Evolutionary conservation across 2,888 invertebrate genomes (phyloP).

Genomic region (Patella ulyssiponensis): DNA sequence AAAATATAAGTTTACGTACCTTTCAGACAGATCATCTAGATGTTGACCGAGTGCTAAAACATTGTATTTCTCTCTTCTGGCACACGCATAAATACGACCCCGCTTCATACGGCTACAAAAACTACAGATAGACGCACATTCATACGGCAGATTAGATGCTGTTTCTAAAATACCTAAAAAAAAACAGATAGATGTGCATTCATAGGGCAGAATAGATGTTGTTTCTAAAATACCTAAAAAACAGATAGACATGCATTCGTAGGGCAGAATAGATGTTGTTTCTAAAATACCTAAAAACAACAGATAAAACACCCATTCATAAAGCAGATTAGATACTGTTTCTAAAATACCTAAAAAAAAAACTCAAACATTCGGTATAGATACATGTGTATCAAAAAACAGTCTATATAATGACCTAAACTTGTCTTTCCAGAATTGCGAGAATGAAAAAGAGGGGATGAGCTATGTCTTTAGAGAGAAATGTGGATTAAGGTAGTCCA

Average conservation of each 20-base stretch:
- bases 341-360: slow-evolving; percentile 74
- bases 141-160: slow-evolving; percentile 72
- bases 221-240: slow-evolving; percentile 50
- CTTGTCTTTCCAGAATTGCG: no score
- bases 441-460: no score
- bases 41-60: slow-evolving; percentile 91
- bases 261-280: slow-evolving; percentile 76
- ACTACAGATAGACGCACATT: slow-evolving; percentile 77
- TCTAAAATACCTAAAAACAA: slow-evolving; percentile 83
- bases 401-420: no score
- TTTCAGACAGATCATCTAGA: slow-evolving; percentile 86
- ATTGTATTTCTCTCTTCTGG: slow-evolving; percentile 84
- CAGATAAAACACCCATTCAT: slow-evolving; percentile 75
- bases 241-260: neutral
- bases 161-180: slow-evolving; percentile 76
- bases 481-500: no score
- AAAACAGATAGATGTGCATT: slow-evolving; percentile 77
- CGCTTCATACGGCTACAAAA: slow-evolving; percentile 83
- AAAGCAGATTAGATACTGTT: slow-evolving; percentile 73
- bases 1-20: slow-evolving; percentile 48
- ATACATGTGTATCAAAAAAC: no score
- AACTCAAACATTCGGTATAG: no score
- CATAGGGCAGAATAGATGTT: slow-evolving; percentile 72
- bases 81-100: slow-evolving; percentile 83
- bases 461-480: no score